Evolutionary conservation across 1,140 invertebrate species (phyloP).

Genomic region (Ladona fulva): DNA sequence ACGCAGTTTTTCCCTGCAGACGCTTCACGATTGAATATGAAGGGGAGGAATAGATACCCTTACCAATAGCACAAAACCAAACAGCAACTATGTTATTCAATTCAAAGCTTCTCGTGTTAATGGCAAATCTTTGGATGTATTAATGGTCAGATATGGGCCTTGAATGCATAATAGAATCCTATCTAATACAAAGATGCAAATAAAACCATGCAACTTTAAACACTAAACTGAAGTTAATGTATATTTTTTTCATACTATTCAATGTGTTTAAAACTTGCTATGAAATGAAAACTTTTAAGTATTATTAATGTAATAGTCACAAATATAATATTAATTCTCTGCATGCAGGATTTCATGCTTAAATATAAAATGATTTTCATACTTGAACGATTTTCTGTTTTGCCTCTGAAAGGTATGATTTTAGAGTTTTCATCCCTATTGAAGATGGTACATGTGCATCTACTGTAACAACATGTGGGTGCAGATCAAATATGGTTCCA

Average conservation of each 20-base stretch:
- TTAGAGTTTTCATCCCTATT: constrained; percentile 46
- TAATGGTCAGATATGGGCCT: neutral
- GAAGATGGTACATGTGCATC: constrained; percentile 51
- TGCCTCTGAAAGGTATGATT: constrained; percentile 40
- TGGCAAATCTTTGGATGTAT: neutral
- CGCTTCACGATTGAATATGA: neutral
- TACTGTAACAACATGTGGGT: constrained; percentile 42
- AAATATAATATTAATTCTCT: neutral
- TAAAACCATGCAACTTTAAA: no score
- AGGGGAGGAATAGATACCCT: neutral
- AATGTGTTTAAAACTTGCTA: no score
- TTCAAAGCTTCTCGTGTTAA: neutral
- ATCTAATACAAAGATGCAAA: no score
- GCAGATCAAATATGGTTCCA: constrained; percentile 45
- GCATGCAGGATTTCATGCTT: neutral
- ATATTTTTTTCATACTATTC: no score
- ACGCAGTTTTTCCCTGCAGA: neutral
- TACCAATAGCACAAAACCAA: constrained; percentile 1
- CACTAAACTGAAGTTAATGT: no score
- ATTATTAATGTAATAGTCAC: no score
- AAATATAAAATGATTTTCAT: constrained; percentile 22
- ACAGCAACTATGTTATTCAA: neutral
- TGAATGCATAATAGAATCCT: no score
- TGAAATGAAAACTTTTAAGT: no score
- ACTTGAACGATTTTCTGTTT: constrained; percentile 42